A percentile compares a stretch with the other conserved stretches of the same genome.
These are phyloP conservation scores for Drosophila robusta DNA, from an alignment of 2,888 invertebrate genomes.

Conservation along the genomic window DNA sequence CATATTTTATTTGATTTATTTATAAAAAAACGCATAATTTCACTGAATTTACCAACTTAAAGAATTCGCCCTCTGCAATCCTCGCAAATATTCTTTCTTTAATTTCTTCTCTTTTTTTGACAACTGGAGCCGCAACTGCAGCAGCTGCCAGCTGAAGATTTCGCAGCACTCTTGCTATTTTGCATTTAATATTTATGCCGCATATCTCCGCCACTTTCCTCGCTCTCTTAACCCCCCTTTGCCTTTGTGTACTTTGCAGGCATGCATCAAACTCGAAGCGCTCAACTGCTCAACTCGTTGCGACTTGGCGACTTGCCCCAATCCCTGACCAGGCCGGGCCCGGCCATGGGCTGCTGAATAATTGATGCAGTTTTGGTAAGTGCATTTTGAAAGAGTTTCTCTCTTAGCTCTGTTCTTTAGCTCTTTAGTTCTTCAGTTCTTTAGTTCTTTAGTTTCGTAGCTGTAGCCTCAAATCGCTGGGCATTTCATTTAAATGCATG, in stretches of 20 bases:
- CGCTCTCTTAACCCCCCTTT: conserved; percentile 7
- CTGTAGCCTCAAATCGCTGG: conserved; percentile 57
- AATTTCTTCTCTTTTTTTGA: conserved; percentile 3
- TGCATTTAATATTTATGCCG: conserved; percentile 79
- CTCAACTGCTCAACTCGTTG: conserved; percentile 77
- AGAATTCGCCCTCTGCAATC: conserved; percentile 45
- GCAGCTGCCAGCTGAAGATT: conserved; percentile 42
- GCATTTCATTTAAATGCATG: conserved; percentile 73
- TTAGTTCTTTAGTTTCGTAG: conserved; percentile 38
- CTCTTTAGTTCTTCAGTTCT: conserved; percentile 17
- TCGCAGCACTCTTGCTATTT: conserved; percentile 67
- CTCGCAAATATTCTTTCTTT: conserved; percentile 6
- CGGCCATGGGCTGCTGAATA: conserved; percentile 77
- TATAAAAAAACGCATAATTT: conserved; percentile 70
- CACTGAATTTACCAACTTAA: conserved; percentile 62
- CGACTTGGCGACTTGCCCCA: conserved; percentile 73
- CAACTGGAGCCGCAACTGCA: conserved; percentile 12
- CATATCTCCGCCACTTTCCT: conserved; percentile 33
- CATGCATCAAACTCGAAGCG: conserved; percentile 72
- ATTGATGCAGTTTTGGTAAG: conserved; percentile 81
- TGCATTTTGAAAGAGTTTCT: conserved; percentile 72
- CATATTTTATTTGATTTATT: conserved; percentile 82
- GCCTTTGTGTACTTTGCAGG: conserved; percentile 63
- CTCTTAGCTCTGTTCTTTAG: neutral
- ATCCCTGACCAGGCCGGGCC: conserved; percentile 75